These are phyloP conservation scores for Diaphora mendica DNA, from an alignment of 2,888 invertebrate genomes.

Conservation along the genomic window DNA sequence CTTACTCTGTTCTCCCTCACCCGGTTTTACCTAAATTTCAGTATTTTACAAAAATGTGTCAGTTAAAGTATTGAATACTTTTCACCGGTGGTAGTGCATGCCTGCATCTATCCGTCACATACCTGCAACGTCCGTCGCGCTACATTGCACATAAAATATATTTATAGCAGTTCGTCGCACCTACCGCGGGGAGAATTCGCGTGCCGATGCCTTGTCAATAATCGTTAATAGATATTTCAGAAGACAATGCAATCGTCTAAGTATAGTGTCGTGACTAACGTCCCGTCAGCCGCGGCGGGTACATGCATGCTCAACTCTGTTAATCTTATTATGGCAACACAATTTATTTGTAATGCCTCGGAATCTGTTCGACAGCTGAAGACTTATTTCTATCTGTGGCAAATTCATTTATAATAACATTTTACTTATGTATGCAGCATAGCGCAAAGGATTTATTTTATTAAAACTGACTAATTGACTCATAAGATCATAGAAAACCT, in stretches of 20 bases:
- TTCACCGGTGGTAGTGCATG: background rate
- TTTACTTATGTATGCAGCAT: background rate
- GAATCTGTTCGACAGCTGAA: slow-evolving; percentile 76
- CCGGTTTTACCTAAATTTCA: background rate
- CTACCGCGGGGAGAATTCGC: slow-evolving; percentile 82
- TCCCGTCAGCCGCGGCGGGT: slow-evolving; percentile 66
- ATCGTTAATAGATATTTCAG: slow-evolving; percentile 86
- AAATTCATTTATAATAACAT: background rate
- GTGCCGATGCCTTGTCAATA: slow-evolving; percentile 86
- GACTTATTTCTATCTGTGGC: slow-evolving; percentile 64
- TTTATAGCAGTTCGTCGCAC: slow-evolving; percentile 85
- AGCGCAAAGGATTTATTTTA: too few relatives aligned
- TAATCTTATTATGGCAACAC: slow-evolving; percentile 83
- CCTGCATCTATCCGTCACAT: slow-evolving; percentile 57
- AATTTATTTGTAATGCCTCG: slow-evolving; percentile 81
- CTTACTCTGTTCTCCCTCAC: too few relatives aligned
- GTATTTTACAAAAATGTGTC: background rate
- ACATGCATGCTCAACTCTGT: slow-evolving; percentile 76
- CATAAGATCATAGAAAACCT: too few relatives aligned
- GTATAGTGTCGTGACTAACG: slow-evolving; percentile 83
- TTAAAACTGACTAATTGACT: too few relatives aligned
- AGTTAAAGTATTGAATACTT: background rate
- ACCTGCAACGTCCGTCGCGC: slow-evolving; percentile 64
- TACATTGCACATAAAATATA: slow-evolving; percentile 80
- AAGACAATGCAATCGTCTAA: slow-evolving; percentile 86